Conservation (phyloP, 2,888 invertebrate species). For the Drosophila melanocephala region DNA sequence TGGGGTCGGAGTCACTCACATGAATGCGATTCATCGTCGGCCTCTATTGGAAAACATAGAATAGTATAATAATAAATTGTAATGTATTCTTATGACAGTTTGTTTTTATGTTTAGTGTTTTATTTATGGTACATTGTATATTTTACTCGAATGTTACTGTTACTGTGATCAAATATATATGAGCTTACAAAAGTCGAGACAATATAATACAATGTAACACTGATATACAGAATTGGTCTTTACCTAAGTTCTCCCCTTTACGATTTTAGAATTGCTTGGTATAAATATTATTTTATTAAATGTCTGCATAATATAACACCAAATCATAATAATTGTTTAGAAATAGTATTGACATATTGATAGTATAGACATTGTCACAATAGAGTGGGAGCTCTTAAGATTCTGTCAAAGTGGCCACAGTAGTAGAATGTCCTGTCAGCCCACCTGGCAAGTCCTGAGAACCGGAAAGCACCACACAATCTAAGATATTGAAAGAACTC, state of each 20-base stretch:
- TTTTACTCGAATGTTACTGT: neutral
- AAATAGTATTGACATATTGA: neutral
- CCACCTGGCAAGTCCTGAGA: slow-evolving; percentile 72
- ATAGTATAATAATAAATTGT: neutral
- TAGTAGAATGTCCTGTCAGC: slow-evolving; percentile 41
- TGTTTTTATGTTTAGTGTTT: neutral
- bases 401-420: slow-evolving; percentile 60
- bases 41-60: neutral
- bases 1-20: slow-evolving; percentile 1
- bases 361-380: slow-evolving; percentile 1
- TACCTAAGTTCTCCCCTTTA: neutral
- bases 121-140: neutral
- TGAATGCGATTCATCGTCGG: slow-evolving; percentile 18
- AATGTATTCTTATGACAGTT: too few species aligned
- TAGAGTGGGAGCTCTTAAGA: slow-evolving; percentile 17
- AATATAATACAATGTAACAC: too few species aligned
- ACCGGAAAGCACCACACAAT: slow-evolving; percentile 9
- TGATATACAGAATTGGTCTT: neutral
- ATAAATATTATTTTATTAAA: neutral
- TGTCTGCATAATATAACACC: neutral
- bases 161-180: neutral
- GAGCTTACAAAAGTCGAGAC: neutral
- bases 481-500: slow-evolving; percentile 18
- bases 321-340: neutral
- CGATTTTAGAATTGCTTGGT: neutral